Conservation (phyloP, 2,888 invertebrate species). For the Trisateles emortualis region DNA sequence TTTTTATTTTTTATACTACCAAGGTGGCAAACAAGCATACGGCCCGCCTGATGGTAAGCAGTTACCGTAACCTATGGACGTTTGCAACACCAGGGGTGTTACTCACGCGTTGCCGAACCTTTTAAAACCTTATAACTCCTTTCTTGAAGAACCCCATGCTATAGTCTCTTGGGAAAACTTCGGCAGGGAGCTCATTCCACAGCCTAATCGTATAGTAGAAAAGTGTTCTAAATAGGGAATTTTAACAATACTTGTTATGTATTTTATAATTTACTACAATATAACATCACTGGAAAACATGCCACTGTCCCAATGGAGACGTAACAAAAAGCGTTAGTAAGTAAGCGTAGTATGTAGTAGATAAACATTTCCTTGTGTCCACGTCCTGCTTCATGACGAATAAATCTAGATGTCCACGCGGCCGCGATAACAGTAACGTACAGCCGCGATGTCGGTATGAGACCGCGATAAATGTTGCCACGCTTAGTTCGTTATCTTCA, state of each 20-base stretch:
- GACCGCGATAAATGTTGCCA: conserved; percentile 57
- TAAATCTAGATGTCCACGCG: conserved; percentile 77
- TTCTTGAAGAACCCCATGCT: too few species aligned
- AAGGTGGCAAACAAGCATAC: too few species aligned
- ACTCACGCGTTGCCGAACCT: too few species aligned
- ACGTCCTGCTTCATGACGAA: conserved; percentile 70
- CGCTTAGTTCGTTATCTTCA: conserved; percentile 56
- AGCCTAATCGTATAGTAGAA: too few species aligned
- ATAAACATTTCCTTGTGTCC: conserved; percentile 77
- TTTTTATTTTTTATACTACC: too few species aligned
- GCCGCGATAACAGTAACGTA: conserved; percentile 63
- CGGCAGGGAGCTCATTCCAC: too few species aligned
- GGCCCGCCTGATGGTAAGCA: too few species aligned
- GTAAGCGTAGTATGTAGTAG: conserved; percentile 63
- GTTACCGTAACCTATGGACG: too few species aligned
- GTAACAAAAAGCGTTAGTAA: conserved; percentile 53
- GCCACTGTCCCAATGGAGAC: conserved; percentile 39
- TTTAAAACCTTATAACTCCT: too few species aligned
- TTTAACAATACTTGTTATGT: not conserved
- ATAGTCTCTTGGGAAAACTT: too few species aligned
- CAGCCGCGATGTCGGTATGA: conserved; percentile 60
- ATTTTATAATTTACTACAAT: conserved; percentile 5
- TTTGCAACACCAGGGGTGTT: too few species aligned
- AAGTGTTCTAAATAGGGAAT: too few species aligned
- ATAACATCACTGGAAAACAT: conserved; percentile 19